A percentile compares a stretch with the other conserved stretches of the same genome.
These are phyloP conservation scores for Chironomus riparius DNA, from an alignment of 2,888 invertebrate genomes.

Conservation along the genomic window DNA sequence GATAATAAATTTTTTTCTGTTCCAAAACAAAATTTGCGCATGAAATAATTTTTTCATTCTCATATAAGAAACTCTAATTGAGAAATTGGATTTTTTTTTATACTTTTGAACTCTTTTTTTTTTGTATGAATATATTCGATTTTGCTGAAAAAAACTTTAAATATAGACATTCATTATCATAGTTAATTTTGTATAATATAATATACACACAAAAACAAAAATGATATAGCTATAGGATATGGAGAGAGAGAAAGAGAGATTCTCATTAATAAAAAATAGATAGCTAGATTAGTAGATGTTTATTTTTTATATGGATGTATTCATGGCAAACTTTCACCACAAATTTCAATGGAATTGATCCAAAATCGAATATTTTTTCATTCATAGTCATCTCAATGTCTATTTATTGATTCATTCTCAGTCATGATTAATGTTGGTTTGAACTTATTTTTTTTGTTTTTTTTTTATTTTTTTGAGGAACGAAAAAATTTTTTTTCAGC, in stretches of 20 bases:
- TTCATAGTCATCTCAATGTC: slow-evolving; percentile 1
- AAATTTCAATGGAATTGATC: slow-evolving; percentile 2
- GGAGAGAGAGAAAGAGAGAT: too few relatives aligned
- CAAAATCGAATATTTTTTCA: slow-evolving; percentile 26
- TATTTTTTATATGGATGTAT: background rate
- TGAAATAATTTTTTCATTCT: too few relatives aligned
- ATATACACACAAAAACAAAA: background rate
- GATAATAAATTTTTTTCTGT: slow-evolving; percentile 2
- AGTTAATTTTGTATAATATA: background rate
- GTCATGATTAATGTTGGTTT: background rate
- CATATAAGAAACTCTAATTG: background rate
- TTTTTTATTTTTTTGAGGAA: background rate
- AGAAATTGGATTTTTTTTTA: too few relatives aligned
- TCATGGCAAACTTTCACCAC: background rate
- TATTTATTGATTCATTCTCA: background rate
- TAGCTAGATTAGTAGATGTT: too few relatives aligned
- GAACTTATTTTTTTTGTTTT: background rate
- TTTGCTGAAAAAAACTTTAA: slow-evolving; percentile 27
- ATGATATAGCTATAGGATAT: too few relatives aligned
- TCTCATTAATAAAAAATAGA: too few relatives aligned
- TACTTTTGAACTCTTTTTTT: background rate
- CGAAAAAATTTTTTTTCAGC: background rate
- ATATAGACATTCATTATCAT: slow-evolving; percentile 18
- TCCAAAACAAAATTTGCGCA: slow-evolving; percentile 14
- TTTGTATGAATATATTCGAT: slow-evolving; percentile 13